Conservation (phyloP, 2,113 vertebrate species). For the Herpailurus yagouaroundi region DNA sequence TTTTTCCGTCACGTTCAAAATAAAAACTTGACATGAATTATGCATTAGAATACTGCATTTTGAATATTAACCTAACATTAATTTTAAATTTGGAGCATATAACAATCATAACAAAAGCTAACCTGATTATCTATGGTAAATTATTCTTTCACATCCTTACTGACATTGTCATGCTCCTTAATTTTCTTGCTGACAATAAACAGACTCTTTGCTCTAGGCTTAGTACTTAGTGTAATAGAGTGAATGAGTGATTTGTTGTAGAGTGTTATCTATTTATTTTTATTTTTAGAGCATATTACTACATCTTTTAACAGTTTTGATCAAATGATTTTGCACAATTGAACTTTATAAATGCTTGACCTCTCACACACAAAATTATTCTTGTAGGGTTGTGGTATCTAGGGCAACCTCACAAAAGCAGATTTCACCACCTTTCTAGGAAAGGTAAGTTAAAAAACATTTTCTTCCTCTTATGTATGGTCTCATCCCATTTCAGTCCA, state of each 20-base stretch:
- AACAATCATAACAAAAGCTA: conserved; percentile 52
- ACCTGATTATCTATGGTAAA: conserved; percentile 52
- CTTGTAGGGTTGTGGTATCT: not conserved
- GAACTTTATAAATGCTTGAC: not conserved
- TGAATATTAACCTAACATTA: conserved; percentile 54
- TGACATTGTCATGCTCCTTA: conserved; percentile 42
- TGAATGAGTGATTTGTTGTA: not conserved
- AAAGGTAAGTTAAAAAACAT: not conserved
- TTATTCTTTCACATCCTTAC: conserved; percentile 50
- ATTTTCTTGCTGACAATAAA: conserved; percentile 30
- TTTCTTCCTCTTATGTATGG: not conserved
- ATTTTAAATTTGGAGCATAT: conserved; percentile 60
- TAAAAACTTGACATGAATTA: conserved; percentile 50
- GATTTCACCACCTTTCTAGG: not conserved
- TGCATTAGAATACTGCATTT: conserved; percentile 54
- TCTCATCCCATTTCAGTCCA: not conserved
- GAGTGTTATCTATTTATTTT: not conserved
- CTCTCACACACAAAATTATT: not conserved
- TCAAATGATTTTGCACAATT: not conserved
- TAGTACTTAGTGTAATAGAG: not conserved
- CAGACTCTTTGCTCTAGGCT: conserved; percentile 23
- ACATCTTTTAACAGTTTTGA: not conserved
- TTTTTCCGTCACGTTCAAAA: conserved; percentile 63
- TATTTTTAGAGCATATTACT: conserved; percentile 13
- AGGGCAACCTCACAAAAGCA: not conserved